Conservation (phyloP, 2,113 vertebrate genomes). For the Peromyscus polionotus region DNA sequence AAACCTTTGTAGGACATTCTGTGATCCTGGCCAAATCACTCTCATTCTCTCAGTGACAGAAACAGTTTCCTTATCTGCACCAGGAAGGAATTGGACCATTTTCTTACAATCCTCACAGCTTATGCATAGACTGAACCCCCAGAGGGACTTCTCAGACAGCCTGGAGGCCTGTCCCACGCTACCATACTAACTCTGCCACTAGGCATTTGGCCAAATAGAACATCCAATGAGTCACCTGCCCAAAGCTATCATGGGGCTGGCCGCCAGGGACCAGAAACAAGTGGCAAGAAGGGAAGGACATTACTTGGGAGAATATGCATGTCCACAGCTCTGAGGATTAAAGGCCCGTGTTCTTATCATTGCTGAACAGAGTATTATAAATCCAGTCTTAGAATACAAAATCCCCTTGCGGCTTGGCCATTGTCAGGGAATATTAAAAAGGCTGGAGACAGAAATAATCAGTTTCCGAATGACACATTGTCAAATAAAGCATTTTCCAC, state of each 20-base stretch:
- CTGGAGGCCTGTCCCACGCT: neutral
- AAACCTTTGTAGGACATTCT: neutral
- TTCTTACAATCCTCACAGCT: neutral
- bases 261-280: constrained; percentile 69
- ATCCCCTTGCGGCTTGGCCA: constrained; percentile 85
- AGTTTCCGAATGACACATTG: constrained; percentile 90
- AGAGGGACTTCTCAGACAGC: neutral
- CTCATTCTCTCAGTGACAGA: neutral
- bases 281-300: constrained; percentile 81
- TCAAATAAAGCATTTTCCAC: constrained; percentile 89
- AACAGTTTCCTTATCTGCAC: neutral
- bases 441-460: constrained; percentile 90
- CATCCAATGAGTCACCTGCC: neutral
- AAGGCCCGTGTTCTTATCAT: constrained; percentile 90
- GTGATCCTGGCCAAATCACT: neutral
- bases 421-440: constrained; percentile 91
- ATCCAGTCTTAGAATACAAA: constrained; percentile 91
- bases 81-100: neutral
- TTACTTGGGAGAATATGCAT: constrained; percentile 90
- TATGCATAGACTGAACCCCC: neutral
- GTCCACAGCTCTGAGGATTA: constrained; percentile 91
- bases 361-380: constrained; percentile 91
- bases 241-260: neutral
- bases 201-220: neutral
- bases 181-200: neutral